Evolutionary conservation across 2,113 vertebrate species (phyloP), one percentile per base, ranked within the genome.

Genomic region (Alosa alosa): DNA sequence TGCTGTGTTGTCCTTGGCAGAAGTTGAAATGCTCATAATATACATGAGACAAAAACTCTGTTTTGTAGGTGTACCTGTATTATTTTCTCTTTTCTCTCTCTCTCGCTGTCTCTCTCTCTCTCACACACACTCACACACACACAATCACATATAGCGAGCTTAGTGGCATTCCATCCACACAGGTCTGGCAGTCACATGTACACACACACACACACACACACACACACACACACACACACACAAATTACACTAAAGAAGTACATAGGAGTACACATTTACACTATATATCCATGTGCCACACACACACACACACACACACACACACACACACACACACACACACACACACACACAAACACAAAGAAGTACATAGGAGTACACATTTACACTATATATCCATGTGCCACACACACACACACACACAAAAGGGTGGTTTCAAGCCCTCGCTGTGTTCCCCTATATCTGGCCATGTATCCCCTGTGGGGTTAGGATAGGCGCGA

Each of bases 351-450:
- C n/a, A n/a, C n/a, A n/a, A n/a, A n/a, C n/a, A n/a, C n/a, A n/a
- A n/a, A n/a, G n/a, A n/a, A n/a, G n/a, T n/a, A n/a, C n/a, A n/a
- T n/a, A n/a, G n/a, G n/a, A n/a, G n/a, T n/a, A n/a, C n/a, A n/a
- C n/a, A n/a, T n/a, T n/a, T n/a, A n/a, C n/a, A n/a, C n/a, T n/a
- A n/a, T n/a, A n/a, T n/a, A n/a, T n/a, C n/a, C n/a, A n/a, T n/a
- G n/a, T n/a, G n/a, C n/a, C 25, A 36, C 31, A 78, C 72, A 78
- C 25, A 78, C 0, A 15, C 25, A 72, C 64, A 72, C 55, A 50
- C 18, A 84, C 57, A 22, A 68, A 87, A 18, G 3, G 81, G 57
- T 36, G 11, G 31, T 86, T 86, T 85, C 87, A 82, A 81, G 25
- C 39, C 47, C 86, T 41, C 81, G 82, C 0, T 49, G 89, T n/a